Conservation (phyloP, 2,888 invertebrate species). For the Drosophila kanekoi region DNA sequence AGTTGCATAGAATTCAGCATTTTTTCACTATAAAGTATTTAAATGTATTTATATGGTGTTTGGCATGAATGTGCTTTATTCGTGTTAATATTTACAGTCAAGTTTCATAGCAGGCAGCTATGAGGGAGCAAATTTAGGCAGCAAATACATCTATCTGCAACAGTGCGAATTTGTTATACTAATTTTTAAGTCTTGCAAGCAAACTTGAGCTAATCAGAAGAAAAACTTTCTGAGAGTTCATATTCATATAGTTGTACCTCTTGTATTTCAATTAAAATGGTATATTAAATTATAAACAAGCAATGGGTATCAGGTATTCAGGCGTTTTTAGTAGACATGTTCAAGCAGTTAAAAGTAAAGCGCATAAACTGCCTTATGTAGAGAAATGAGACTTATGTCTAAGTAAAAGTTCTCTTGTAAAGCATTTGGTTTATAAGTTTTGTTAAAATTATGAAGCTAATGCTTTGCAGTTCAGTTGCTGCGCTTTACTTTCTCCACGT, state of each 20-base stretch:
- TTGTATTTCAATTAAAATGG: too few species aligned
- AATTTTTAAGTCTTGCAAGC: too few species aligned
- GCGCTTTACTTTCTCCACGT: slow-evolving; percentile 43
- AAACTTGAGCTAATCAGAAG: too few species aligned
- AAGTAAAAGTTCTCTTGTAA: not conserved
- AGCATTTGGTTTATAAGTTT: slow-evolving; percentile 15
- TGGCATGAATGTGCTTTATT: too few species aligned
- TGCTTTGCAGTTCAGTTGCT: slow-evolving; percentile 46
- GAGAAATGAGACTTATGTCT: not conserved
- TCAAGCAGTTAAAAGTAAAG: slow-evolving; percentile 27
- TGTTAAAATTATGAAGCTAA: slow-evolving; percentile 3
- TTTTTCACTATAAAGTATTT: too few species aligned
- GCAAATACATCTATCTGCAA: too few species aligned
- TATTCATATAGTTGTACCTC: too few species aligned
- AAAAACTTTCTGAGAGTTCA: too few species aligned
- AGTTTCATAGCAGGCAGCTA: not conserved
- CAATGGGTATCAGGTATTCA: not conserved
- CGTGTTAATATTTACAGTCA: not conserved
- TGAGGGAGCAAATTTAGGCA: not conserved
- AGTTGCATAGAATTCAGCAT: too few species aligned
- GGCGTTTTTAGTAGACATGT: not conserved
- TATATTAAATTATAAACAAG: too few species aligned
- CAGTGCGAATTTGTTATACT: too few species aligned
- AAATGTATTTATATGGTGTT: not conserved
- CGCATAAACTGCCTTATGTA: slow-evolving; percentile 22